These are phyloP conservation scores for Paradoxurus hermaphroditus DNA, from an alignment of 2,113 vertebrate genomes.

Conservation along the genomic window DNA sequence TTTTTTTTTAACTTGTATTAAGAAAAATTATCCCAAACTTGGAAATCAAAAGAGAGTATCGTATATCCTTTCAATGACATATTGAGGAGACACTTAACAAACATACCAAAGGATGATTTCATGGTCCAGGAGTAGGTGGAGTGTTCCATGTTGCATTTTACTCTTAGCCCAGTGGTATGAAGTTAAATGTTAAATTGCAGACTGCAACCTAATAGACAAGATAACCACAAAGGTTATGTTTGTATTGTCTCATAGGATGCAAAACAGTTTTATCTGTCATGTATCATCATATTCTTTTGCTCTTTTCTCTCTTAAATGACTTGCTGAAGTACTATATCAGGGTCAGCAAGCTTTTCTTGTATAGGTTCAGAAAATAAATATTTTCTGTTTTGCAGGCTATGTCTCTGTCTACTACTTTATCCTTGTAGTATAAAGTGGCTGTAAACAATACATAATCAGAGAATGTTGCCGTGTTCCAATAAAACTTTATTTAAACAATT, in stretches of 20 bases:
- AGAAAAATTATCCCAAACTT: slow-evolving; percentile 2
- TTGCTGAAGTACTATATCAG: not conserved
- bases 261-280: not conserved
- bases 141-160: not conserved
- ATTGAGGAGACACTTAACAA: not conserved
- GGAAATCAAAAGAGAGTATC: not conserved
- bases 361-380: not conserved
- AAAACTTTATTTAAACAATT: not conserved
- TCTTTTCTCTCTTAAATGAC: not conserved
- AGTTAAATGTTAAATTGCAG: not conserved
- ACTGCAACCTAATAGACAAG: not conserved
- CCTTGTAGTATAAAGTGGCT: not conserved
- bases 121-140: not conserved
- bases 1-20: not conserved
- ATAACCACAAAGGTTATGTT: not conserved
- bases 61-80: not conserved
- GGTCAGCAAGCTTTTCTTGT: not conserved
- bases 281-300: not conserved
- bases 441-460: not conserved
- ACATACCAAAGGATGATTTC: not conserved
- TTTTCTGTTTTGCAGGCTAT: not conserved
- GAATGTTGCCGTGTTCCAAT: not conserved
- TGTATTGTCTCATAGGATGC: not conserved
- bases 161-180: not conserved
- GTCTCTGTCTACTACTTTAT: not conserved